Percentiles rank a stretch among this genome's conserved stretches.
phyloP scores from a whole-genome alignment of 2,113 vertebrate species.

The Entelurus aequoreus region DNA sequence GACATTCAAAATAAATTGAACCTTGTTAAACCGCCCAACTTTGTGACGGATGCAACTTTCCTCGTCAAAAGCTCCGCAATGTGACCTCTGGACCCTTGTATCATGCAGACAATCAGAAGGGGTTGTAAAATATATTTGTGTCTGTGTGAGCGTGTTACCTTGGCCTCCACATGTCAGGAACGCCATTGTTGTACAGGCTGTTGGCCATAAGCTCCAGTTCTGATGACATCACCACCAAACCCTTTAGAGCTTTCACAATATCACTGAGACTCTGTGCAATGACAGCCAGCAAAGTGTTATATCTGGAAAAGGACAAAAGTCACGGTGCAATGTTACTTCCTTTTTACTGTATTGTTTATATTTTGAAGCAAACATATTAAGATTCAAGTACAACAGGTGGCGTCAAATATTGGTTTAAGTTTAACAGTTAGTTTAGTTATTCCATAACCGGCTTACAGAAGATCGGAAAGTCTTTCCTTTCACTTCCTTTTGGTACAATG shows the following conservation, averaged over 20 bases:
- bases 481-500: too few species aligned
- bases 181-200: constrained; percentile 82
- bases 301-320: constrained; percentile 62
- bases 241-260: constrained; percentile 84
- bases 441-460: background rate
- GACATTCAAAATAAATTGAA: background rate
- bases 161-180: constrained; percentile 84
- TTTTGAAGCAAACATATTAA: too few species aligned
- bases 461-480: too few species aligned
- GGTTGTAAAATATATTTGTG: background rate
- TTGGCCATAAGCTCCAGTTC: constrained; percentile 84
- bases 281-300: constrained; percentile 80
- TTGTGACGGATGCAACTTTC: background rate
- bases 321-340: background rate
- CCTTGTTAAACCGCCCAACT: background rate
- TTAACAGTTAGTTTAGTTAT: background rate
- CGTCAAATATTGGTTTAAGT: background rate
- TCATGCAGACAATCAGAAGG: background rate
- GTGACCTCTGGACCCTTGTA: background rate
- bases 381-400: too few species aligned
- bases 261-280: constrained; percentile 78
- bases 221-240: constrained; percentile 87
- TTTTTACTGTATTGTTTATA: background rate
- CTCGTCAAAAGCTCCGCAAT: background rate
- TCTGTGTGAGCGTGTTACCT: constrained; percentile 59